phyloP scores from a whole-genome alignment of 2,888 invertebrate species.

The Cremastinae sp. region DNA sequence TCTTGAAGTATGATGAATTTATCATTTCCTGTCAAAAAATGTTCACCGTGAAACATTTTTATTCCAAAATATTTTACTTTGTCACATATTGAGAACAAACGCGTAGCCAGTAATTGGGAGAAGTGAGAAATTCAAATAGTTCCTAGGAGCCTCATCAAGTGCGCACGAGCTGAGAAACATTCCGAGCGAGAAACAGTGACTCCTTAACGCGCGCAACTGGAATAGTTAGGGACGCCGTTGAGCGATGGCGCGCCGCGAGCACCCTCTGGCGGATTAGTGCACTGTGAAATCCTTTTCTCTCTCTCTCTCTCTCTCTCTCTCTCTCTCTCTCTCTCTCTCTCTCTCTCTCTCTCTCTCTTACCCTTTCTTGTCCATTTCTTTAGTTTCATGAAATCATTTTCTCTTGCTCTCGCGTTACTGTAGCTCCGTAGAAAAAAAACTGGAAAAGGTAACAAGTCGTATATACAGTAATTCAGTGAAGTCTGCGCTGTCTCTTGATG shows the following conservation, averaged over 20 bases:
- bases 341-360: background rate
- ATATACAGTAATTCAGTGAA: background rate
- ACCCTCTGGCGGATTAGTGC: background rate
- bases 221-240: background rate
- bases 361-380: background rate
- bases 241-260: background rate
- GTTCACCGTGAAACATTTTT: background rate
- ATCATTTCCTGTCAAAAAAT: background rate
- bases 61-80: background rate
- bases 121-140: too few relatives aligned
- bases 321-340: background rate
- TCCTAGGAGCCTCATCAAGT: too few relatives aligned
- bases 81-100: too few relatives aligned
- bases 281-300: background rate
- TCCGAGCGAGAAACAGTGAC: slow-evolving; percentile 10
- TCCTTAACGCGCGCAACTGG: background rate
- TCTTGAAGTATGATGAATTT: background rate
- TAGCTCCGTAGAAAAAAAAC: background rate
- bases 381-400: background rate
- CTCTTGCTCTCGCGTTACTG: background rate
- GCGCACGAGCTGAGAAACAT: background rate
- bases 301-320: slow-evolving; percentile 8
- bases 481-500: slow-evolving; percentile 6
- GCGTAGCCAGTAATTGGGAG: too few relatives aligned
- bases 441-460: background rate